Base-by-base conservation (phyloP, 2,888 invertebrate genomes). In the Epirrita christyi region DNA sequence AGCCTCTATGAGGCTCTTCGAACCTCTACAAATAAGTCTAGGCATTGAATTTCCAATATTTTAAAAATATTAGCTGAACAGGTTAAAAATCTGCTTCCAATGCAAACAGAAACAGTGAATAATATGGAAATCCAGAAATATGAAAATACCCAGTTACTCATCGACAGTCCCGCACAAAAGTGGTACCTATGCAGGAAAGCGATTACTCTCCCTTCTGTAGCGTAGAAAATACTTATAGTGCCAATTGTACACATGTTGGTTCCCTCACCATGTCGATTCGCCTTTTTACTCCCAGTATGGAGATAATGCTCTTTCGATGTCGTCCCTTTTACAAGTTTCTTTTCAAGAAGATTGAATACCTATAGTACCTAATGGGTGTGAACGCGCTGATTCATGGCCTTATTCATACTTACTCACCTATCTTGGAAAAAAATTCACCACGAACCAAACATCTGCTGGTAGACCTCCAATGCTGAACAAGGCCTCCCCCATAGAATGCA, bases 221-320 rank as follows among this genome's bases (percentile, higher is more conserved):
- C 70, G 69, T 67, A 74, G 72, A 74, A 79, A 81, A 78, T 78
- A 79, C 78, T 85, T 77, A 78, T 78, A 77, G 78, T 81, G 80
- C 79, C 85, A 82, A 86, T 88, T 81, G 82, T 78, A 81, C 83
- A 86, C 78, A 80, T 88, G 86, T 73, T 73, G 71, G 75, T 80
- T 85, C 83, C 82, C 78, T 74, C 66, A 67, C 72, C 70, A 70
- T 77, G 77, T 72, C 74, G 71, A 70, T 69, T 72, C 72, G 73
- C 69, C 70, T 80, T 82, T 77, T 72, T 75, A 71, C 72, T 72
- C 71, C 64, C 67, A 51, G 57, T 67, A 75, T 72, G 69, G 67
- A 76, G 81, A 83, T 85, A 85, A 84, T 85, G 83, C 76, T 76
- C 75, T 83, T 85, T 76, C 79, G 74, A 62, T 85, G 83, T 83